Evolutionary conservation across 2,888 invertebrate genomes (phyloP), one percentile per base, ranked within the genome.

Genomic region (Mactromeris polynyma): DNA sequence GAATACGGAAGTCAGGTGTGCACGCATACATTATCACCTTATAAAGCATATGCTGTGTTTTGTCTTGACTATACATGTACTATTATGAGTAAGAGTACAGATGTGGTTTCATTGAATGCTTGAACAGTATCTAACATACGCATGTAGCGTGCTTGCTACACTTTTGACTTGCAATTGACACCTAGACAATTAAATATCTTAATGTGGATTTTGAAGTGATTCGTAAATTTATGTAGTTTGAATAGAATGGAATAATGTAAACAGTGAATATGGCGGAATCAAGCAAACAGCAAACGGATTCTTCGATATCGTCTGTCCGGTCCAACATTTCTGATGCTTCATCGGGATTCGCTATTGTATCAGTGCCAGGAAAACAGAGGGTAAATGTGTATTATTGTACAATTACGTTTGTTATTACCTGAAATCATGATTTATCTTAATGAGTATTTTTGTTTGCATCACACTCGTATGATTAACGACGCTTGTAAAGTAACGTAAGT

Each of bases 341-440:
- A 11, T 83, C 83, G 2, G 83, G 83, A 69, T 83, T 73, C 31
- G 83, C 83, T 6, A 31, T 83, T 9, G 64, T 83, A 1, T 83
- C 83, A 4, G 69, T 31, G 7, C 73, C 83, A 0, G 73, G 42
- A 2, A 69, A 69, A 46, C 40, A 83, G 73, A 7, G 83, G 73
- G 83, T 83, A 83, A 31, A 31, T 36, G 2, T 69, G 11, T n/a
- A n/a, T n/a, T n/a, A n/a, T n/a, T n/a, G n/a, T n/a, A n/a, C n/a
- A n/a, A n/a, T n/a, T n/a, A n/a, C n/a, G n/a, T n/a, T n/a, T n/a
- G n/a, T n/a, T n/a, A n/a, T n/a, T n/a, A n/a, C n/a, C n/a, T n/a
- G n/a, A n/a, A n/a, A n/a, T n/a, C n/a, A n/a, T n/a, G n/a, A n/a
- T n/a, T n/a, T n/a, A n/a, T n/a, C n/a, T n/a, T n/a, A n/a, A n/a